Conservation (phyloP, 2,113 vertebrate species). For the Semnopithecus entellus region DNA sequence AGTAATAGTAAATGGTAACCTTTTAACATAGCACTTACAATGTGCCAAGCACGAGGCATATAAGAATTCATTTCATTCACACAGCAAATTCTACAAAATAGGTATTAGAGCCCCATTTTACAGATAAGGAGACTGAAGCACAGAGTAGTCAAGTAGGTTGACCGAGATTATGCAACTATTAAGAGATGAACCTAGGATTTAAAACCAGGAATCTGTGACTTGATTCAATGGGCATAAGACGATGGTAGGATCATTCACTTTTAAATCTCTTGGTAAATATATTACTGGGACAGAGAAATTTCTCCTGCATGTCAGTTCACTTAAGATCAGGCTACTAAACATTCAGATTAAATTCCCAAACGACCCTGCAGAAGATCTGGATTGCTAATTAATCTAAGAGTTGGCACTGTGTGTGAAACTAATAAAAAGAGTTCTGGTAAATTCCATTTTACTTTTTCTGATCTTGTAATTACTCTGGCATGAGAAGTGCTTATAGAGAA, state of each 20-base stretch:
- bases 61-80: background rate
- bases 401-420: background rate
- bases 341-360: background rate
- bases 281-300: background rate
- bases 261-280: background rate
- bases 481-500: slow-evolving; percentile 2
- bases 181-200: background rate
- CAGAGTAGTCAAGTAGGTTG: background rate
- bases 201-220: background rate
- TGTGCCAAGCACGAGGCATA: background rate
- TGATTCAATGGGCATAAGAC: background rate
- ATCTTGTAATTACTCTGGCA: background rate
- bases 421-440: slow-evolving; percentile 60
- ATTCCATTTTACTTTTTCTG: slow-evolving; percentile 17
- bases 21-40: background rate
- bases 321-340: background rate
- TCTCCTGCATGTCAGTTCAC: background rate
- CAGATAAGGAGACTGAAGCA: background rate
- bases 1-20: background rate
- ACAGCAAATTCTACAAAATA: background rate
- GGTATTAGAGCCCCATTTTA: background rate
- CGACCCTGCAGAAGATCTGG: background rate
- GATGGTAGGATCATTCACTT: background rate
- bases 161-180: background rate
- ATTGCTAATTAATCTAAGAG: slow-evolving; percentile 51